Evolutionary conservation across 2,113 vertebrate species (phyloP).

Genomic region (Neodon shergylaensis): DNA sequence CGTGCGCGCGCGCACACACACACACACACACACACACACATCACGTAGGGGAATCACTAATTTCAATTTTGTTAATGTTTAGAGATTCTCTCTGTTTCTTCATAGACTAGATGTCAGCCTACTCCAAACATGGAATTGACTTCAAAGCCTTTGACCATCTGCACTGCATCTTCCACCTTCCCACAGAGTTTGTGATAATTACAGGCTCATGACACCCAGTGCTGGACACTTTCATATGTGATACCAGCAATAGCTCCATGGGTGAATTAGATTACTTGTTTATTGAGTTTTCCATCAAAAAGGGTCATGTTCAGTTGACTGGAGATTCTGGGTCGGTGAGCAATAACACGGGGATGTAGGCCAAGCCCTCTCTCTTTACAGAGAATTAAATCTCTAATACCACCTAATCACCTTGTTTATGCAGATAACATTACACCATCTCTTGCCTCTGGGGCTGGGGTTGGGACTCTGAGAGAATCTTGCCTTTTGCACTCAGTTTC

Average conservation of each 20-base stretch:
- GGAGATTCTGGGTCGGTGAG: not conserved
- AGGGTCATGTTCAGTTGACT: not conserved
- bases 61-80: slow-evolving; percentile 19
- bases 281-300: not conserved
- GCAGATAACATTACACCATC: not conserved
- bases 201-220: not conserved
- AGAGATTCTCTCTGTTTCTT: slow-evolving; percentile 25
- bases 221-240: not conserved
- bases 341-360: no score
- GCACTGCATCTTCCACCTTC: not conserved
- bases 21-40: no score
- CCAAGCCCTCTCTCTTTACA: not conserved
- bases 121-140: not conserved
- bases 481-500: not conserved
- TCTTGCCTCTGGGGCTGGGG: not conserved
- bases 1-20: no score
- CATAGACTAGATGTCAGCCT: not conserved
- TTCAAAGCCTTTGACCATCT: not conserved
- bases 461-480: not conserved
- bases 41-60: not conserved
- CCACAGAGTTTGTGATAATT: not conserved
- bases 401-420: not conserved
- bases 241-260: not conserved
- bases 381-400: slow-evolving; percentile 26
- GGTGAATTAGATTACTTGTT: not conserved